Conservation (phyloP, 2,888 invertebrate genomes). For the Agrotis puta region DNA sequence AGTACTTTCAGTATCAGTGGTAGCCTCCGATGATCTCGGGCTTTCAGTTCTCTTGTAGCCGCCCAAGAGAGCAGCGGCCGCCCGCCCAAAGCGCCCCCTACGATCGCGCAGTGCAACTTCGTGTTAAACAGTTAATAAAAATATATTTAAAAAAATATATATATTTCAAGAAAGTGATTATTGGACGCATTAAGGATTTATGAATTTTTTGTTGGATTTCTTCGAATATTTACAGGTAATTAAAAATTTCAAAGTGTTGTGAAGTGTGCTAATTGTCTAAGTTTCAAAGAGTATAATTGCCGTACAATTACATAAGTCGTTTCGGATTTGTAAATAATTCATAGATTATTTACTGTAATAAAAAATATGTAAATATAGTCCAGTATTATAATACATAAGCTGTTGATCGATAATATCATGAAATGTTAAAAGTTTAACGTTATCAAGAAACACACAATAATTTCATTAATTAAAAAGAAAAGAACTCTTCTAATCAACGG, state of each 20-base stretch:
- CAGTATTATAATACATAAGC: background rate
- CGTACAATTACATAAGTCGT: background rate
- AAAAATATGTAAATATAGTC: too few relatives aligned
- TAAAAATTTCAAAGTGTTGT: background rate
- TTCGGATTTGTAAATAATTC: too few relatives aligned
- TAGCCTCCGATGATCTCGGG: conserved; percentile 38
- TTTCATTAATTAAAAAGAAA: background rate
- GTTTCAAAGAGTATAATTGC: background rate
- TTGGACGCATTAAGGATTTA: conserved; percentile 8
- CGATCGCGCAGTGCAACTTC: conserved; percentile 44
- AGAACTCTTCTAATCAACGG: background rate
- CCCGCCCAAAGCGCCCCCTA: conserved; percentile 49
- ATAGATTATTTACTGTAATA: too few relatives aligned
- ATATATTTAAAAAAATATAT: background rate
- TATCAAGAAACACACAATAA: too few relatives aligned
- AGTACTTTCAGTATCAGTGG: conserved; percentile 28
- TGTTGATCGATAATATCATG: background rate
- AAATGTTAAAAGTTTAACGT: background rate
- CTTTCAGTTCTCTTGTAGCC: conserved; percentile 67
- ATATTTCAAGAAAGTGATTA: conserved; percentile 1
- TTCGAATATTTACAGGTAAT: conserved; percentile 21
- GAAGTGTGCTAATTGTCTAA: background rate
- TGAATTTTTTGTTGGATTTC: background rate
- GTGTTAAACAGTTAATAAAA: conserved; percentile 4
- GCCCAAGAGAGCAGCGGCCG: conserved; percentile 67